Percentiles rank a stretch among this genome's conserved stretches.
Conservation (phyloP, 2,113 vertebrate genomes). For the Chionodraco myersi region DNA sequence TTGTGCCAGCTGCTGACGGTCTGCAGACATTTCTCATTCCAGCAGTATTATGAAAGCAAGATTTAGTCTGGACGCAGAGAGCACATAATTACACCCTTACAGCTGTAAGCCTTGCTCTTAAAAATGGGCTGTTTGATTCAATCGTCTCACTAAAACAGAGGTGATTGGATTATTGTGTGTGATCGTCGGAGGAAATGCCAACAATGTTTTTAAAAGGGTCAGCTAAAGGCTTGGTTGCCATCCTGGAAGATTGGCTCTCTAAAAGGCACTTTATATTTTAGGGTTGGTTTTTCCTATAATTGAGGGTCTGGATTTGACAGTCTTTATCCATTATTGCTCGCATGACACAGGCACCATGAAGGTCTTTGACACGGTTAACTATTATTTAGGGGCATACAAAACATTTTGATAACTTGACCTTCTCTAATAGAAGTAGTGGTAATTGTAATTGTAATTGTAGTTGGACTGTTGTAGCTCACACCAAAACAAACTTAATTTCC, state of each 20-base stretch:
- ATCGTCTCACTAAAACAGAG: background rate
- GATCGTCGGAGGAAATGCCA: background rate
- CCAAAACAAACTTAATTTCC: background rate
- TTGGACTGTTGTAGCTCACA: background rate
- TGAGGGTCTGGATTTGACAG: background rate
- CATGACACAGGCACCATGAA: background rate
- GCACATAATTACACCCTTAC: background rate
- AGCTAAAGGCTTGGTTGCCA: background rate
- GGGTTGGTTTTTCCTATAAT: conserved; percentile 1
- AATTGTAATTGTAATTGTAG: background rate
- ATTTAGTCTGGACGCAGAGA: background rate
- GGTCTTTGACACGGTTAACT: background rate
- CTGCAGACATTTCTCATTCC: conserved; percentile 18
- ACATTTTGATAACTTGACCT: background rate
- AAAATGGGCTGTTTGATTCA: background rate
- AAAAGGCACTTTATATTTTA: conserved; percentile 4
- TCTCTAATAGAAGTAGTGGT: background rate
- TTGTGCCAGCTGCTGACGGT: conserved; percentile 9
- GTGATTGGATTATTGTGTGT: background rate
- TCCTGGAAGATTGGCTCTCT: no score
- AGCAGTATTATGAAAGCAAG: conserved; percentile 8
- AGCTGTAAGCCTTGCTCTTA: background rate
- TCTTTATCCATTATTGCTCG: conserved; percentile 4
- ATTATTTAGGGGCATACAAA: background rate
- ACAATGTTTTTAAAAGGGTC: background rate